phyloP scores from a whole-genome alignment of 2,888 invertebrate genomes.

The Calliscelio sp. region DNA sequence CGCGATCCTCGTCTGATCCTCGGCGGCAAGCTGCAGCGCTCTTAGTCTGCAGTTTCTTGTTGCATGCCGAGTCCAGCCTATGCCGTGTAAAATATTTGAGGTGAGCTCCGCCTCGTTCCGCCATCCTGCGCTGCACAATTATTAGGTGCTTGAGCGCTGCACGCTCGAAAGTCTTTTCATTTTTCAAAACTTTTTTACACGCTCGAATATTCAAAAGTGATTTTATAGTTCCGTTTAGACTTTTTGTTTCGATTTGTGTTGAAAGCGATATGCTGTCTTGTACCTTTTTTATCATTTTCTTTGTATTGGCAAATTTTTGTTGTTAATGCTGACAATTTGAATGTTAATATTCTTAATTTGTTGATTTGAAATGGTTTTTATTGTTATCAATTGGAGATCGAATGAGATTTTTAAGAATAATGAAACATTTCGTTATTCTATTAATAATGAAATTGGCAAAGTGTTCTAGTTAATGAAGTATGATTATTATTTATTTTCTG shows the following conservation, averaged over 20 bases:
- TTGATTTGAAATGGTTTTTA: no score
- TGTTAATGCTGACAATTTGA: constrained; percentile 21
- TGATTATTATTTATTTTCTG: constrained; percentile 52
- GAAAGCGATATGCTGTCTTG: neutral
- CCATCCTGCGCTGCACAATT: constrained; percentile 83
- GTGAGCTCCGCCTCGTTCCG: constrained; percentile 83
- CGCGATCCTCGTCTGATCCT: constrained; percentile 46
- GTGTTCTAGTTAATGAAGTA: constrained; percentile 41
- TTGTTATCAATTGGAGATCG: no score
- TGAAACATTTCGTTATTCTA: no score
- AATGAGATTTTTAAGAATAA: no score
- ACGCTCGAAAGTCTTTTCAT: constrained; percentile 62
- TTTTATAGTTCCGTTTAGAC: constrained; percentile 54
- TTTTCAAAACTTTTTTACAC: constrained; percentile 62
- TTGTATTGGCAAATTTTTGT: constrained; percentile 32
- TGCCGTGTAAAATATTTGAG: constrained; percentile 79
- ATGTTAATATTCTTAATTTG: constrained; percentile 42
- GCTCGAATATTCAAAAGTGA: constrained; percentile 61
- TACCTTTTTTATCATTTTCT: neutral
- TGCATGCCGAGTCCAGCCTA: constrained; percentile 73
- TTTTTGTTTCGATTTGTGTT: constrained; percentile 13
- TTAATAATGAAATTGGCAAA: constrained; percentile 16
- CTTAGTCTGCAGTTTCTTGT: constrained; percentile 61
- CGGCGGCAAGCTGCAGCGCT: constrained; percentile 19
- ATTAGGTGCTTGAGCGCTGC: constrained; percentile 77